Percentiles rank a stretch among this genome's conserved stretches.
These are phyloP conservation scores for Pocillopora grandis DNA, from an alignment of 92 coral and sea anemone genomes.

Conservation along the genomic window DNA sequence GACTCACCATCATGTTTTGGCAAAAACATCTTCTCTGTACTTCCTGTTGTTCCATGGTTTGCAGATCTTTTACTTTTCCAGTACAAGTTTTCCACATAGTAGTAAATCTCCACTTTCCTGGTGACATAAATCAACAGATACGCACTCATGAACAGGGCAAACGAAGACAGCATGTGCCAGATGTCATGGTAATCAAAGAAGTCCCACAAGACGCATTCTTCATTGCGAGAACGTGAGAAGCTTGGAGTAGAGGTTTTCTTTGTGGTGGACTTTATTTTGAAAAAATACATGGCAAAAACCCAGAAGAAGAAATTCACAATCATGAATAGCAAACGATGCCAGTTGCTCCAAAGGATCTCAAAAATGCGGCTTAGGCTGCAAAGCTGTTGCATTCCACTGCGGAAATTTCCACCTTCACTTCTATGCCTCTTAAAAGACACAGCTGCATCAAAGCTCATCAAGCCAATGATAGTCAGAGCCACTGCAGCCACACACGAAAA, in stretches of 20 bases:
- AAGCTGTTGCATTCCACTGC: conserved; percentile 17
- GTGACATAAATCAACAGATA: conserved; percentile 84
- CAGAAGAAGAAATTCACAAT: conserved; percentile 71
- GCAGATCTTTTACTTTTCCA: conserved; percentile 26
- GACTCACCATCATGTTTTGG: background rate
- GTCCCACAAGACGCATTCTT: conserved; percentile 90
- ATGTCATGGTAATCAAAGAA: conserved; percentile 97
- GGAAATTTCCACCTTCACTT: background rate
- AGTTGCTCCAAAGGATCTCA: conserved; percentile 21
- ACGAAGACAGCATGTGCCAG: conserved; percentile 98
- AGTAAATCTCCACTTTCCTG: conserved; percentile 66
- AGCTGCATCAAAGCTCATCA: conserved; percentile 57
- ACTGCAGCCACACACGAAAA: conserved; percentile 91
- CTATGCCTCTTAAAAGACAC: conserved; percentile 35
- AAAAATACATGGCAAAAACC: conserved; percentile 93
- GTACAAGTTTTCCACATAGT: conserved; percentile 68
- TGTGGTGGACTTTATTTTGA: conserved; percentile 79
- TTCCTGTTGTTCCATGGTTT: background rate
- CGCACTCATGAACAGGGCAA: conserved; percentile 88
- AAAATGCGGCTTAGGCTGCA: conserved; percentile 13
- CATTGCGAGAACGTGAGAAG: conserved; percentile 72
- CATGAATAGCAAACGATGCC: conserved; percentile 70
- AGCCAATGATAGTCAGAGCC: conserved; percentile 65
- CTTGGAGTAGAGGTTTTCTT: conserved; percentile 81
- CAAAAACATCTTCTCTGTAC: background rate